Conservation (phyloP, 2,113 vertebrate genomes). For the Carassius gibelio region DNA sequence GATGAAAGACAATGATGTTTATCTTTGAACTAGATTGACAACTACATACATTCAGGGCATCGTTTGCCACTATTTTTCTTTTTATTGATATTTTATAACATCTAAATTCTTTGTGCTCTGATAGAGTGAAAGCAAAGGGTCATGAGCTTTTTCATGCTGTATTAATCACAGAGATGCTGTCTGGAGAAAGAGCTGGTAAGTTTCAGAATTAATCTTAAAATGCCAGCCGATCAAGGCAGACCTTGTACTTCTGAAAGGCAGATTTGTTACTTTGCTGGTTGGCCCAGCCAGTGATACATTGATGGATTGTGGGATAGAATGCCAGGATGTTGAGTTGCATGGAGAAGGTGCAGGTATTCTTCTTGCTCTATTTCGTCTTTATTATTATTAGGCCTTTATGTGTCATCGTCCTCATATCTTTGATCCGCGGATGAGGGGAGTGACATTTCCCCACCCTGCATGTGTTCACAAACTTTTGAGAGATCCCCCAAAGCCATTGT, state of each 20-base stretch:
- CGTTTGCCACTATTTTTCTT: background rate
- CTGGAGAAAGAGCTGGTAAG: slow-evolving; percentile 35
- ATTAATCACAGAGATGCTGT: slow-evolving; percentile 48
- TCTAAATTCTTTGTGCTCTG: slow-evolving; percentile 4
- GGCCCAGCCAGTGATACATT: slow-evolving; percentile 60
- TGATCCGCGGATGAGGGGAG: slow-evolving; percentile 17
- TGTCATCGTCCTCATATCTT: slow-evolving; percentile 46
- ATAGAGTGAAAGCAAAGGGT: slow-evolving; percentile 30
- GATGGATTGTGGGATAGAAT: slow-evolving; percentile 71
- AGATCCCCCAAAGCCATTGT: slow-evolving; percentile 36
- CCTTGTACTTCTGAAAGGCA: slow-evolving; percentile 62
- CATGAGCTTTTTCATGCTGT: slow-evolving; percentile 22
- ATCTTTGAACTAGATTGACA: background rate
- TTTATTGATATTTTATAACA: slow-evolving; percentile 9
- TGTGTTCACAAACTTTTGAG: slow-evolving; percentile 39
- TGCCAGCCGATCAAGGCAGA: slow-evolving; percentile 58
- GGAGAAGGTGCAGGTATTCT: slow-evolving; percentile 2
- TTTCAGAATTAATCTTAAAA: slow-evolving; percentile 64
- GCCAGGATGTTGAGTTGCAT: slow-evolving; percentile 32
- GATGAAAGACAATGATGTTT: background rate
- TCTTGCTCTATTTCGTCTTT: slow-evolving; percentile 11
- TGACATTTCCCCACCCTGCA: slow-evolving; percentile 45
- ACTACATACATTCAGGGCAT: background rate
- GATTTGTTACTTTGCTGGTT: slow-evolving; percentile 68
- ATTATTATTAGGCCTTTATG: slow-evolving; percentile 40